These are phyloP conservation scores for Ypsolopha scabrella DNA, from an alignment of 2,888 invertebrate species.

Conservation along the genomic window DNA sequence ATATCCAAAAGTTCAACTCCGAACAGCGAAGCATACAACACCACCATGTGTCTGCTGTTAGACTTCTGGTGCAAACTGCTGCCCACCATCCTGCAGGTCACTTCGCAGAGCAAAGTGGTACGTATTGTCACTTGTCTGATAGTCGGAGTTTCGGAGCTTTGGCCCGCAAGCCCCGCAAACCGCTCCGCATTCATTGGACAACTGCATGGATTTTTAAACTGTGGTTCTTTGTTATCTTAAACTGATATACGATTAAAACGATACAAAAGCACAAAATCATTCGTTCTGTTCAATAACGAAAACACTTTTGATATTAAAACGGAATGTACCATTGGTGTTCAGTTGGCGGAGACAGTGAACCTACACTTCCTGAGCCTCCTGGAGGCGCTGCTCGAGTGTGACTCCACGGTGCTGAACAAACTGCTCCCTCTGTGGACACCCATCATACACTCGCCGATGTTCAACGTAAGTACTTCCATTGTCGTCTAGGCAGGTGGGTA, in stretches of 20 bases:
- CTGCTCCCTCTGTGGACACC: constrained; percentile 96
- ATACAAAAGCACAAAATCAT: too few species aligned
- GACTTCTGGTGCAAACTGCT: constrained; percentile 99
- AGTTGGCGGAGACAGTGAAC: constrained; percentile 98
- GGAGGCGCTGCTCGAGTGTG: constrained; percentile 95
- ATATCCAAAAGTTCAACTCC: constrained; percentile 59
- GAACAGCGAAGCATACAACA: constrained; percentile 77
- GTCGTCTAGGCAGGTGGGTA: too few species aligned
- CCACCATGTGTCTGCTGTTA: constrained; percentile 85
- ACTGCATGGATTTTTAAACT: too few species aligned
- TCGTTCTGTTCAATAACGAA: too few species aligned
- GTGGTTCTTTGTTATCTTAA: too few species aligned
- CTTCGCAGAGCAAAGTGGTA: constrained; percentile 83
- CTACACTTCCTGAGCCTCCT: constrained; percentile 95
- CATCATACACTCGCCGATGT: constrained; percentile 87
- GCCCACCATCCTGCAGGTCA: constrained; percentile 92
- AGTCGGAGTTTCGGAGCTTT: too few species aligned
- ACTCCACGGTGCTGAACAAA: constrained; percentile 92
- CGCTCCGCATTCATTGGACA: too few species aligned
- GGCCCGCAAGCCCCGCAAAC: too few species aligned
- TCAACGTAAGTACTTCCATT: constrained; percentile 34
- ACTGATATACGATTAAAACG: too few species aligned
- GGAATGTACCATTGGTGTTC: constrained; percentile 11
- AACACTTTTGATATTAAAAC: too few species aligned
- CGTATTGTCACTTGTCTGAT: constrained; percentile 34